phyloP scores from a whole-genome alignment of 2,797 vertebrate genomes.

The Myiotriccus ornatus region DNA sequence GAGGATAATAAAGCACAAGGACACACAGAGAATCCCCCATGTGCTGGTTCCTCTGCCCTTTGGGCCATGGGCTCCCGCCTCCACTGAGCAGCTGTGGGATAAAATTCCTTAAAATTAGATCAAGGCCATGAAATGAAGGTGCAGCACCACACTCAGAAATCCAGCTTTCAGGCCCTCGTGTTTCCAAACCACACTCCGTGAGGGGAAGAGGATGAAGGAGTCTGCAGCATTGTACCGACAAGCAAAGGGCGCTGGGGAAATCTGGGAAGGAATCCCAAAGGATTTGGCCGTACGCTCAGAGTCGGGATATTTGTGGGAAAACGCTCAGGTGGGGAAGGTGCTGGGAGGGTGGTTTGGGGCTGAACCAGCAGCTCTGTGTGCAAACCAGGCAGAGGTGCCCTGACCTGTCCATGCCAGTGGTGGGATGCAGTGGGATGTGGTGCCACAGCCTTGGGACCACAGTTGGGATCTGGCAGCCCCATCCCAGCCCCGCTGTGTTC shows the following conservation, averaged over 20 bases:
- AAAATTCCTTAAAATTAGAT: not conserved
- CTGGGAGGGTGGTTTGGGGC: no score
- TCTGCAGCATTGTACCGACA: fast-evolving
- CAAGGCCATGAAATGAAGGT: not conserved
- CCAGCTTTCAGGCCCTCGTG: not conserved
- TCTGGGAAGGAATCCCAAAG: not conserved
- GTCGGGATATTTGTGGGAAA: not conserved
- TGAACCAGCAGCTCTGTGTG: not conserved
- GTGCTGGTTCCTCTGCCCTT: not conserved
- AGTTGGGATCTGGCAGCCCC: fast-evolving
- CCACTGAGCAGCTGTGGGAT: not conserved
- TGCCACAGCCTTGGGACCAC: not conserved
- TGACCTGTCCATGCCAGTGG: fast-evolving
- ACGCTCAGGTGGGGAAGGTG: not conserved
- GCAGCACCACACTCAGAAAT: not conserved
- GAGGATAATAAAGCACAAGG: not conserved
- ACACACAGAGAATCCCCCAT: fast-evolving
- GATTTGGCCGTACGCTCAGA: not conserved
- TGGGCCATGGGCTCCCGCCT: not conserved
- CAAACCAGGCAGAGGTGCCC: not conserved
- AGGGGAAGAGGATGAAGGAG: not conserved
- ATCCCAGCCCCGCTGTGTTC: not conserved
- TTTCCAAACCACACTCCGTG: not conserved
- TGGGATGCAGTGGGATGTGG: fast-evolving
- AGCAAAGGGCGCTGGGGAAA: not conserved